Evolutionary conservation across 2,113 vertebrate species (phyloP), one percentile per base, ranked within the genome.

Genomic region (Seriola rivoliana): DNA sequence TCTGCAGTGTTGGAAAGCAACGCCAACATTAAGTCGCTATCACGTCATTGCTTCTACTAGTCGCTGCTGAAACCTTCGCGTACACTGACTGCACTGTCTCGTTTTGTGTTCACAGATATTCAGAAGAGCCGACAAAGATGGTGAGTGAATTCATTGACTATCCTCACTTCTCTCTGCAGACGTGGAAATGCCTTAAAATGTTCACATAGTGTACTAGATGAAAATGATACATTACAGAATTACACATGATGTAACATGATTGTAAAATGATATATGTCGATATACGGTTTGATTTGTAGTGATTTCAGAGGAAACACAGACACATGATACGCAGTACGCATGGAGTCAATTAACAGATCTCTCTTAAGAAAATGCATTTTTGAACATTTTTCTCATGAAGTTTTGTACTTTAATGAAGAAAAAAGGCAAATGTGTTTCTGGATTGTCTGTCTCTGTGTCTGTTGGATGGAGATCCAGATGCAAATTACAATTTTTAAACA

Each of bases 121-220:
- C 88, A 94, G 95, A 88, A 94, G 95, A 92, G 95, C 95, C 34
- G 95, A 96, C 91, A 96, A 96, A 88, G 95, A 96, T 44, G 95
- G 95, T 96, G 80, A 96, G 95, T 94, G 5, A 9, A 38, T 72
- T 25, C 16, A n/a, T 59, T 8, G 6, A 69, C 25, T 71, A 1
- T 36, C 40, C 59, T 55, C 1, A 32, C 36, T 58, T 8, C 16
- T 67, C 23, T 60, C 5, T n/a, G 2, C 14, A 50, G n/a, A 59
- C 6, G 4, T n/a, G 23, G 2, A 68, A 10, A 12, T 7, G 57
- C 5, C 8, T 46, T 0, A n/a, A 38, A 52, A 16, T 38, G 8
- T 29, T 29, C 25, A 29, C 25, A 29, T 62, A 36, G 5, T 36
- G 48, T 0, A 8, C 25, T 23, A 34, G 5, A 11, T 6, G 11